phyloP scores from a whole-genome alignment of 2,797 vertebrate genomes.

The Spinus olivaceus region DNA sequence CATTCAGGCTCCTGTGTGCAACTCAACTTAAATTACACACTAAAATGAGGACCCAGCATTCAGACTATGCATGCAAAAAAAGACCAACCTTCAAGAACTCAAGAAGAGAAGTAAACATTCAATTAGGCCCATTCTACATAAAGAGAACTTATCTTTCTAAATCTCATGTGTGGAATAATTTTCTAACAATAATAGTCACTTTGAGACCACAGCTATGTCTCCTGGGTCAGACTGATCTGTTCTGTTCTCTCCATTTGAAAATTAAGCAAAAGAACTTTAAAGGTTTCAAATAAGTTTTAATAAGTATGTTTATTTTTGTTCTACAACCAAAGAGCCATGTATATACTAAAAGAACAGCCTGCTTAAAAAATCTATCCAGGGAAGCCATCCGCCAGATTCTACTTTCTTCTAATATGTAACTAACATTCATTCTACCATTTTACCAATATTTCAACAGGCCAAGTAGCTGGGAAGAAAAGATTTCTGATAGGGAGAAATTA shows the following conservation, averaged over 20 bases:
- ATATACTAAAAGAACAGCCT: neutral
- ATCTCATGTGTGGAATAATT: slow-evolving; percentile 12
- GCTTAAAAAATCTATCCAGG: neutral
- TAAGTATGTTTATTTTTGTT: slow-evolving; percentile 18
- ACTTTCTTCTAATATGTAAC: neutral
- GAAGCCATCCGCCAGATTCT: neutral
- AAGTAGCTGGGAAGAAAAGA: neutral
- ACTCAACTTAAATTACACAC: slow-evolving; percentile 22
- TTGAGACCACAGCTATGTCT: slow-evolving; percentile 20
- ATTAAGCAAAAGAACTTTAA: slow-evolving; percentile 18
- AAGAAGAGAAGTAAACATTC: slow-evolving; percentile 29
- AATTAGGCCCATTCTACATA: neutral
- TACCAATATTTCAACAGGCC: neutral
- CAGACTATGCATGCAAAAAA: slow-evolving; percentile 15
- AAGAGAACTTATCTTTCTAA: neutral
- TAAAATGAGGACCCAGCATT: slow-evolving; percentile 13
- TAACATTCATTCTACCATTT: neutral
- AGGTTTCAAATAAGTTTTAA: slow-evolving; percentile 28
- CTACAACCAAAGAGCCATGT: neutral
- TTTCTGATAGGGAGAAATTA: neutral
- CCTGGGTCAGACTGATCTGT: slow-evolving; percentile 40
- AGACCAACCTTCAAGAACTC: neutral
- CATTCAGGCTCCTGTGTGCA: neutral
- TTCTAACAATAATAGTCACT: slow-evolving; percentile 18
- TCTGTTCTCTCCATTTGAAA: neutral